Base-by-base conservation (phyloP, 2,888 invertebrate genomes). In the Eremobia ochroleuca region DNA sequence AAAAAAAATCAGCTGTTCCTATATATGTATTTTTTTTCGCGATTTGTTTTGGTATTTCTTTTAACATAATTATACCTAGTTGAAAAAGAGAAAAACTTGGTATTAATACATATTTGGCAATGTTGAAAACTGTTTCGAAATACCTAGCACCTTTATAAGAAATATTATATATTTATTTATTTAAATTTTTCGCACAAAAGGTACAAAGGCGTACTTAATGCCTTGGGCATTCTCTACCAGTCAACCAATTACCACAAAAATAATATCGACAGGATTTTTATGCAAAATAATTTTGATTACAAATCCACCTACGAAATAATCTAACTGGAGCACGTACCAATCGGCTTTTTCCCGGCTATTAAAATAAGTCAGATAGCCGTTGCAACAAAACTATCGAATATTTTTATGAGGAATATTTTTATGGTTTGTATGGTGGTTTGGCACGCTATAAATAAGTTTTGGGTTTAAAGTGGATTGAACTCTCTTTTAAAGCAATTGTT, bases 201-300 rank as follows among this genome's bases (percentile, higher is more conserved):
- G n/a, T n/a, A n/a, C n/a, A n/a, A n/a, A n/a, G n/a, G n/a, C n/a
- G n/a, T n/a, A n/a, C n/a, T n/a, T n/a, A n/a, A n/a, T n/a, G n/a
- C n/a, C n/a, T n/a, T n/a, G n/a, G n/a, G n/a, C n/a, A n/a, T n/a
- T n/a, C n/a, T n/a, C n/a, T n/a, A n/a, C n/a, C n/a, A n/a, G n/a
- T n/a, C n/a, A n/a, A n/a, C n/a, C n/a, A n/a, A n/a, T n/a, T n/a
- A 15, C 4, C 40, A 25, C 11, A 5, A 77, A 77, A 75, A 52
- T 62, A 52, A 43, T 34, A 43, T 11, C 6, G 15, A 4, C 2
- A 6, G 2, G 2, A 5, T 31, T 52, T 49, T 67, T 43, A 28
- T 25, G 3, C 21, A n/a, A 25, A 13, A 34, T 6, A 3, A n/a
- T 77, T 77, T 62, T 64, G 52, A 28, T 55, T 55, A 18, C 3